Conservation (phyloP, 2,113 vertebrate species). For the Trematomus loennbergii region DNA sequence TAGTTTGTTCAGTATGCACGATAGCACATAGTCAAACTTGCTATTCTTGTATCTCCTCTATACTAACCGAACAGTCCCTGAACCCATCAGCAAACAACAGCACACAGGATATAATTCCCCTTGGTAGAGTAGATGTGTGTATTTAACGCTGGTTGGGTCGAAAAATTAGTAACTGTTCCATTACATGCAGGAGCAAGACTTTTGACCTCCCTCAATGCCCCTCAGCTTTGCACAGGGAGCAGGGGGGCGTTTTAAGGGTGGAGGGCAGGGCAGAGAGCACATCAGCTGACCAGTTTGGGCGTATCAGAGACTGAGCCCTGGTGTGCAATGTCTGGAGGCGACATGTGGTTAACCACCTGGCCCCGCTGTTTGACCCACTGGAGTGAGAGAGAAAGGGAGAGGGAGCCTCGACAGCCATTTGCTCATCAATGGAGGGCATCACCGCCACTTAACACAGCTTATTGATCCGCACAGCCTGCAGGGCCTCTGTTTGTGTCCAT, state of each 20-base stretch:
- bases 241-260: conserved; percentile 60
- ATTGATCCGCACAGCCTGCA: conserved; percentile 83
- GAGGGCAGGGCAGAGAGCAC: conserved; percentile 74
- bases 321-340: conserved; percentile 77
- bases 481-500: conserved; percentile 85
- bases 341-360: conserved; percentile 84
- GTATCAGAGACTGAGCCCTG: conserved; percentile 65
- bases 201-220: conserved; percentile 74
- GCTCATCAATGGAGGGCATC: conserved; percentile 85
- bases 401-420: conserved; percentile 81
- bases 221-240: conserved; percentile 61
- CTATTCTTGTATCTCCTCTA: background rate
- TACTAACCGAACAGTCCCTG: background rate
- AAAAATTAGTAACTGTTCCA: conserved; percentile 63
- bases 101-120: background rate
- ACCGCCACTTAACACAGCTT: conserved; percentile 86
- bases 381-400: conserved; percentile 59
- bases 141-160: conserved; percentile 34
- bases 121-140: conserved; percentile 25
- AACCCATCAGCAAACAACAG: background rate
- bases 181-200: conserved; percentile 72
- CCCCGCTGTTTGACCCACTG: conserved; percentile 78
- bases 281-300: conserved; percentile 74
- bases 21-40: background rate
- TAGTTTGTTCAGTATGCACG: background rate